These are phyloP conservation scores for Plemyria rubiginata DNA, from an alignment of 2,888 invertebrate species.

Conservation along the genomic window DNA sequence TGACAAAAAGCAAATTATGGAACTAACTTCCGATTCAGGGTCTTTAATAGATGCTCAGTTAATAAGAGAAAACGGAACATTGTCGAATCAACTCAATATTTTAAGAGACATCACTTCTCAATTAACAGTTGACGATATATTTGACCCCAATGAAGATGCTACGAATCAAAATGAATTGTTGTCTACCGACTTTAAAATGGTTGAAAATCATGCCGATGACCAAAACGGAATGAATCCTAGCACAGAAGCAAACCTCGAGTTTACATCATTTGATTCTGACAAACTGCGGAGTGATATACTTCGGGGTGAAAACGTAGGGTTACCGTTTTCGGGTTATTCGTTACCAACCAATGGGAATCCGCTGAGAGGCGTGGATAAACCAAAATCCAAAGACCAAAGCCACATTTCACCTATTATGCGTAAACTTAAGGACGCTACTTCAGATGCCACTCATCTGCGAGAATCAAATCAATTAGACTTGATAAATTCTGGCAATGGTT, in stretches of 20 bases:
- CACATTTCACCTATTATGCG: conserved; percentile 3
- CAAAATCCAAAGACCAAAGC: neutral
- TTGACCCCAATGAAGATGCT: conserved; percentile 20
- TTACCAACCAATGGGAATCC: conserved; percentile 5
- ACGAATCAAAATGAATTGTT: conserved; percentile 3
- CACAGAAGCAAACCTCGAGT: neutral
- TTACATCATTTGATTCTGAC: conserved; percentile 16
- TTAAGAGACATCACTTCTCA: conserved; percentile 33
- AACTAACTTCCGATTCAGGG: conserved; percentile 53
- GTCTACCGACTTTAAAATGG: neutral
- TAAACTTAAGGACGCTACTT: conserved; percentile 16
- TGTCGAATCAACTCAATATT: conserved; percentile 19
- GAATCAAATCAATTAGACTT: conserved; percentile 1
- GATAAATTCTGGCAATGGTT: conserved; percentile 5
- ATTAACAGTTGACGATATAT: conserved; percentile 25
- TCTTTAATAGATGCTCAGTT: conserved; percentile 61
- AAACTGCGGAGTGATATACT: conserved; percentile 23
- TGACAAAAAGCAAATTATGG: conserved; percentile 54
- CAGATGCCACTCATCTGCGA: neutral
- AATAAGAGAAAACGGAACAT: conserved; percentile 40
- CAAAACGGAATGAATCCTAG: neutral
- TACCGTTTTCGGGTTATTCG: conserved; percentile 10
- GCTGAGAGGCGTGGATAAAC: neutral
- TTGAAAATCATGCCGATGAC: neutral
- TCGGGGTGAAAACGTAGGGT: conserved; percentile 9